Evolutionary conservation across 2,797 vertebrate genomes (phyloP), one percentile per base, ranked within the genome.

Genomic region (Chromobotia macracanthus): DNA sequence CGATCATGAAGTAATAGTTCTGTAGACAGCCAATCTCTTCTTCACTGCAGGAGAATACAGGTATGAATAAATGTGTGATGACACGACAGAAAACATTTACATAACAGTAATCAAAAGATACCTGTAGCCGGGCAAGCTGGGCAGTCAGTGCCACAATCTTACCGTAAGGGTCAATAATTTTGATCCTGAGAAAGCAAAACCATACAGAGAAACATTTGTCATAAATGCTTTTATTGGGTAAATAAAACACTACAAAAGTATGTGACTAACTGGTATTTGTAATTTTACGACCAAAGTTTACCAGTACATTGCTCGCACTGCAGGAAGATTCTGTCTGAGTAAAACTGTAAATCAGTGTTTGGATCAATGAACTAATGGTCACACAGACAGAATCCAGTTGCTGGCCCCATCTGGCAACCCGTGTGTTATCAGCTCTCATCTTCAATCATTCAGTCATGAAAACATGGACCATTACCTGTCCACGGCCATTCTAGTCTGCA

Each of bases 91-190:
- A 3, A 56, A 60, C 41, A 10, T 9, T 51, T 71, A n/a, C 19
- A 48, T n/a, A 38, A 67, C 50, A 66, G 1, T 13, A 38, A 46
- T 41, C 23, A 46, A 28, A 56, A 25, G 5, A 68, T 90, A 98
- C 97, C 93, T 99, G 97, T 76, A 99, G 93, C 83, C 96, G 93
- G 83, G 97, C 95, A 3, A 99, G 93, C 87, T 99, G 97, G 51
- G 95, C 95, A 10, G 97, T 99, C 75, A 97, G 93, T 77, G 95
- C 93, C 79, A 98, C 94, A 80, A 99, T 99, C 93, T 97, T 99
- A 92, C 97, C 98, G 90, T 98, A 99, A 0, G 97, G 98, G 75
- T 99, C 98, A 75, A 98, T 91, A 50, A 99, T 98, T 92, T 99
- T 99, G 1, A 99, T 98, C 91, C 98, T 99, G 87, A 35, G 55